These are phyloP conservation scores for Caenorhabditis latens DNA, from an alignment of 1,140 invertebrate species.

Conservation along the genomic window DNA sequence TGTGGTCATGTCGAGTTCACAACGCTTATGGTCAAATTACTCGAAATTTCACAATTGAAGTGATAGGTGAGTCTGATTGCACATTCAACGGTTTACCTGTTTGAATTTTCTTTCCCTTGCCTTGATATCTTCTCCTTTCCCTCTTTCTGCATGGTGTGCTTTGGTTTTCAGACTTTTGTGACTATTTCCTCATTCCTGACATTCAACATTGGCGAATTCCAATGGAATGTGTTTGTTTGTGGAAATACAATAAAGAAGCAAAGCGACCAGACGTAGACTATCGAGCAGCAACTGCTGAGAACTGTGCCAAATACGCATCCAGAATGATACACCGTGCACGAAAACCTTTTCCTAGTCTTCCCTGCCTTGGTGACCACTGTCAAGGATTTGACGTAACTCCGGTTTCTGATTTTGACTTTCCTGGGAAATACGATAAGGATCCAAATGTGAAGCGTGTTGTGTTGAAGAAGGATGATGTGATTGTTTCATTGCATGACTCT, in stretches of 20 bases:
- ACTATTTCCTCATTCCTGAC: constrained; percentile 72
- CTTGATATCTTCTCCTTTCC: not conserved
- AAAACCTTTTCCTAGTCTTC: constrained; percentile 57
- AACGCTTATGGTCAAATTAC: constrained; percentile 29
- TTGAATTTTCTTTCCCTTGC: not conserved
- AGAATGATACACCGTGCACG: constrained; percentile 51
- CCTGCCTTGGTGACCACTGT: constrained; percentile 64
- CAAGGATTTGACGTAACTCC: constrained; percentile 40
- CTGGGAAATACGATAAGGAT: constrained; percentile 52
- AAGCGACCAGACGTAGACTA: constrained; percentile 61
- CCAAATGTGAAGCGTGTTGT: not conserved
- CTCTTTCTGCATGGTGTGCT: constrained; percentile 15
- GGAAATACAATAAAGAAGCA: constrained; percentile 64
- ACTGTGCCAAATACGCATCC: constrained; percentile 59
- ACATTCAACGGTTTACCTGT: not conserved
- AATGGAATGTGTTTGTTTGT: constrained; percentile 71
- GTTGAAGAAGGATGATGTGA: constrained; percentile 17
- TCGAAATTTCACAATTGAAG: constrained; percentile 27
- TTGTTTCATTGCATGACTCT: not conserved
- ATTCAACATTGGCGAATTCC: constrained; percentile 67
- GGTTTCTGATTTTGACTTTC: constrained; percentile 59
- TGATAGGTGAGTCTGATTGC: not conserved
- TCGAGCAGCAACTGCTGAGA: constrained; percentile 55
- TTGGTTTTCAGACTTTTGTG: constrained; percentile 76
- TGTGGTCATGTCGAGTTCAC: constrained; percentile 36